phyloP scores from a whole-genome alignment of 2,797 vertebrate species.

The Hephaestus fuliginosus region DNA sequence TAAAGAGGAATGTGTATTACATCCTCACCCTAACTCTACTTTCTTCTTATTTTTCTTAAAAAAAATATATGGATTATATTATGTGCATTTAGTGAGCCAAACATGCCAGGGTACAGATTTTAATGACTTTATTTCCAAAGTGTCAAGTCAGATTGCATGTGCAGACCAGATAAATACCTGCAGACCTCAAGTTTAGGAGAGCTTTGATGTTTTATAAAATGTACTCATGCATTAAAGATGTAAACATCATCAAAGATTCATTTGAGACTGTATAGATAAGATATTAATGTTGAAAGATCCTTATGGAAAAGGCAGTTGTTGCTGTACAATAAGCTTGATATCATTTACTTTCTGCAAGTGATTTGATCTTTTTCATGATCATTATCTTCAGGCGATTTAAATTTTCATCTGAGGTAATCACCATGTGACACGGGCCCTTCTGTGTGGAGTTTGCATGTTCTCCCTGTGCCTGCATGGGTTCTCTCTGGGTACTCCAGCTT shows the following conservation, averaged over 20 bases:
- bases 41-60: neutral
- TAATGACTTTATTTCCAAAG: slow-evolving; percentile 9
- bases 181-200: neutral
- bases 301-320: slow-evolving; percentile 5
- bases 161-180: slow-evolving; percentile 12
- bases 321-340: neutral
- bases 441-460: too few species aligned
- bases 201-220: slow-evolving; percentile 23
- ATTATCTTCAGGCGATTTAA: slow-evolving; percentile 39
- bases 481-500: too few species aligned
- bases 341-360: slow-evolving; percentile 36
- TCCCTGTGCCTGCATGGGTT: too few species aligned
- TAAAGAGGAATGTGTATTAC: neutral
- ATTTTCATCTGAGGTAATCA: slow-evolving; percentile 52
- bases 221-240: neutral
- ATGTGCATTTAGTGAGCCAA: neutral
- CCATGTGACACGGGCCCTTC: neutral
- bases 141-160: slow-evolving; percentile 17
- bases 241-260: slow-evolving; percentile 32
- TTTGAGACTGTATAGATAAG: slow-evolving; percentile 17
- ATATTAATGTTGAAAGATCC: slow-evolving; percentile 13
- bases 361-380: slow-evolving; percentile 31
- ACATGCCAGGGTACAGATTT: neutral
- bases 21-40: neutral
- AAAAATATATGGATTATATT: neutral